A percentile compares a stretch with the other conserved stretches of the same genome.
Conservation (phyloP, 2,797 vertebrate genomes). For the Sylvia borin region DNA sequence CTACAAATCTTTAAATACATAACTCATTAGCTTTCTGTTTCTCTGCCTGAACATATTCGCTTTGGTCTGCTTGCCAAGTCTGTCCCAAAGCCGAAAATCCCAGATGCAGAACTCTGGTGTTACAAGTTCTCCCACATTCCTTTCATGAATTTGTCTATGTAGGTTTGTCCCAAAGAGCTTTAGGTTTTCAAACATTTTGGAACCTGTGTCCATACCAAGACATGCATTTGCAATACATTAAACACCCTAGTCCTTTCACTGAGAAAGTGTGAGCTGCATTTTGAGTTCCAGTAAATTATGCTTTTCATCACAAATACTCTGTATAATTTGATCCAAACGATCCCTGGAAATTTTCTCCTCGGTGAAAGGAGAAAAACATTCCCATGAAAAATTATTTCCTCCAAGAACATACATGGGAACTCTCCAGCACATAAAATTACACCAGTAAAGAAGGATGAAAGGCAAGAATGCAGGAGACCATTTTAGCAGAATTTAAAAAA, state of each 20-base stretch:
- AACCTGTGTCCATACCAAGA: neutral
- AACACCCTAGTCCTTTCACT: neutral
- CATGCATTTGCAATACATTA: neutral
- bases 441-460: neutral
- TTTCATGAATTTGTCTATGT: neutral
- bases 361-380: conserved; percentile 10
- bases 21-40: neutral
- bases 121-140: neutral
- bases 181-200: neutral
- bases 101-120: neutral
- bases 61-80: neutral
- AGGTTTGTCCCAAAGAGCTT: neutral
- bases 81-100: neutral
- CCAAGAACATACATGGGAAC: conserved; percentile 21
- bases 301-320: conserved; percentile 44
- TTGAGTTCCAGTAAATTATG: neutral
- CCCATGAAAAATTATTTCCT: conserved; percentile 47
- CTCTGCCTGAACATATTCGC: neutral
- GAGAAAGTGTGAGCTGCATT: neutral
- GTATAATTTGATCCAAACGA: conserved; percentile 18
- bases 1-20: neutral
- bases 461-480: neutral
- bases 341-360: neutral
- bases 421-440: conserved; percentile 6
- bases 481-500: neutral